Percentiles rank a stretch among this genome's conserved stretches.
These are phyloP conservation scores for Hippasteria phrygiana DNA, from an alignment of 53 echinoderm and acorn worm species.

Conservation along the genomic window DNA sequence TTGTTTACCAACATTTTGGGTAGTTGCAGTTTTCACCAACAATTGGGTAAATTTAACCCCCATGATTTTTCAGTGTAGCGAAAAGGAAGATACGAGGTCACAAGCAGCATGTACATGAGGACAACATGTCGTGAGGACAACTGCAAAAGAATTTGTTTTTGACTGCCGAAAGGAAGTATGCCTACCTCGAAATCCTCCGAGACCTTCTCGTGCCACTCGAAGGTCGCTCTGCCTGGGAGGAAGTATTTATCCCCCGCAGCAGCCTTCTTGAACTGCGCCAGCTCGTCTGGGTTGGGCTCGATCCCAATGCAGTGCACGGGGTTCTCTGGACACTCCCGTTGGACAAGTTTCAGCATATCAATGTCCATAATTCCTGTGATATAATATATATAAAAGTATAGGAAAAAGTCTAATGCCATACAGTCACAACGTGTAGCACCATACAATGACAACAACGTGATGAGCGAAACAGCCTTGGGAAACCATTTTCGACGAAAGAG, in stretches of 20 bases:
- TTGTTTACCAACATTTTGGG: no score
- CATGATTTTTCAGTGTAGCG: no score
- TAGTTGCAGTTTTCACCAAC: no score
- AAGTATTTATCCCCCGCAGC: constrained; percentile 57
- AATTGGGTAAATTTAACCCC: no score
- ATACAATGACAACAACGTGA: no score
- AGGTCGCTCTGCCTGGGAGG: constrained; percentile 20
- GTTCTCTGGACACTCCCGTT: constrained; percentile 41
- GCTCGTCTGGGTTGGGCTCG: constrained; percentile 81
- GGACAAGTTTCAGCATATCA: constrained; percentile 71
- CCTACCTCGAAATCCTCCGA: constrained; percentile 81
- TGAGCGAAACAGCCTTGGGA: no score
- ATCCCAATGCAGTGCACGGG: constrained; percentile 73
- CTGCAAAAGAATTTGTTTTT: neutral
- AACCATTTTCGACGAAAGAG: no score
- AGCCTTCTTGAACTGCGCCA: constrained; percentile 72
- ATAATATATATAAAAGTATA: no score
- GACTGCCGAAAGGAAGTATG: neutral
- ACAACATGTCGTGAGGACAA: neutral
- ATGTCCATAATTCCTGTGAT: constrained; percentile 86
- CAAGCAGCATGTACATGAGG: neutral
- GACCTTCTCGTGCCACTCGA: constrained; percentile 76
- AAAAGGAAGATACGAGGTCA: neutral
- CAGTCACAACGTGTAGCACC: no score
- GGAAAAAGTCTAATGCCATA: no score